Percentiles rank a stretch among this genome's conserved stretches.
These are phyloP conservation scores for Pangasius djambal DNA, from an alignment of 2,797 vertebrate species.

Conservation along the genomic window DNA sequence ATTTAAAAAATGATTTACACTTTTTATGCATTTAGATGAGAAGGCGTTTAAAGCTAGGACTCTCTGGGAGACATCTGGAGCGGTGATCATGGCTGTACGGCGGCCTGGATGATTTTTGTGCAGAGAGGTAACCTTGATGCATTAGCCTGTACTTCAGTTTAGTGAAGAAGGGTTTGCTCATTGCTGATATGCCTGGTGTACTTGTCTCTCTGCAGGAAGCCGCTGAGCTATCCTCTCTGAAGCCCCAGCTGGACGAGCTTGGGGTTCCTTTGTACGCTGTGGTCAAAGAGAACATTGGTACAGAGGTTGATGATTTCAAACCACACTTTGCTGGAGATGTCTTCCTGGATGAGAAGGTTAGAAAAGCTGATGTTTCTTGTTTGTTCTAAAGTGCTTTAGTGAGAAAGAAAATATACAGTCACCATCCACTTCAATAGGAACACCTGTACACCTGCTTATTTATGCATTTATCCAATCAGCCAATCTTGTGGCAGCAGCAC, in stretches of 20 bases:
- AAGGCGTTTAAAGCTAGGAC: conserved; percentile 84
- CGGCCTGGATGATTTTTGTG: conserved; percentile 98
- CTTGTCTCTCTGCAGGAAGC: conserved; percentile 81
- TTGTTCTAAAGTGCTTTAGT: neutral
- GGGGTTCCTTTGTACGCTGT: conserved; percentile 91
- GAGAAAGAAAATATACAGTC: neutral
- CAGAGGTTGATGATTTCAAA: conserved; percentile 90
- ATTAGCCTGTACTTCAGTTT: neutral
- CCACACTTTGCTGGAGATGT: conserved; percentile 92
- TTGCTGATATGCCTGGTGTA: neutral
- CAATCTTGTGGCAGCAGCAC: neutral
- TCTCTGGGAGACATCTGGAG: conserved; percentile 88
- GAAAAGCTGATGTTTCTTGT: neutral
- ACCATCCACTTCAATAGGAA: too few relatives aligned
- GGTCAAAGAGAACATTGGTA: conserved; percentile 88
- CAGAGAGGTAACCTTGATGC: conserved; percentile 86
- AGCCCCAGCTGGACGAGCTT: conserved; percentile 86
- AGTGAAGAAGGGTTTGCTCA: neutral
- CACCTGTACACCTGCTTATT: neutral
- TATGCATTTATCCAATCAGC: neutral
- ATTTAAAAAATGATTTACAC: neutral
- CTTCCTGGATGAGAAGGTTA: conserved; percentile 90
- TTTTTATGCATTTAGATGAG: conserved; percentile 67
- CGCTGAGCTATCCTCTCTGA: conserved; percentile 91
- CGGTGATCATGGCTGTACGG: conserved; percentile 92